Base-by-base conservation (phyloP, 2,888 invertebrate species). In the Brachycybe producta region DNA sequence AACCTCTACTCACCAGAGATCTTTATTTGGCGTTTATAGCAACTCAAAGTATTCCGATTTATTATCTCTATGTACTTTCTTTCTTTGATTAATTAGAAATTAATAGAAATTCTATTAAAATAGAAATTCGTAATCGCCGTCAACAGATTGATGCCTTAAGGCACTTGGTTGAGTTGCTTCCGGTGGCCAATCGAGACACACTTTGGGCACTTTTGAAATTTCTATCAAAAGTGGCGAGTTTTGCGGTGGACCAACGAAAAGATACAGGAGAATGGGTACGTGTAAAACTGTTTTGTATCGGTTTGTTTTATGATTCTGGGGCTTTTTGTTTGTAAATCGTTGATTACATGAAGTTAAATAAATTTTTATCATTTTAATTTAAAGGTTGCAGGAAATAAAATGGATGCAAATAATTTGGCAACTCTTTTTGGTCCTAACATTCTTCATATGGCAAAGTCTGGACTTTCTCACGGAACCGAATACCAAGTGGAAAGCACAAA, bases 341-440 rank as follows among this genome's bases (percentile, higher is more conserved):
- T n/a, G n/a, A n/a, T n/a, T n/a, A n/a, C n/a, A n/a, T n/a, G n/a
- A n/a, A n/a, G n/a, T n/a, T n/a, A n/a, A n/a, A n/a, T n/a, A n/a
- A n/a, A n/a, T n/a, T n/a, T n/a, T n/a, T n/a, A n/a, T n/a, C n/a
- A n/a, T n/a, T n/a, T n/a, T n/a, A n/a, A n/a, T 15, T 43, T 27
- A 5, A 60, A 73, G 81, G 75, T 79, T 41, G 67, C 77, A 13
- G 92, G 92, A 1, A 92, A 92, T 70, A 88, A 85, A 72, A 94
- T 94, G 94, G 87, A 91, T 67, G 80, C 84, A 39, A 82, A 79
- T 47, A 94, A 92, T 67, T 70, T 94, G 55, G 92, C 94, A 0
- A 92, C 90, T 0, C 61, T 94, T 34, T 88, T 94, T 67, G 92
- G 92, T 2, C 94, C 94, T 0, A 94, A 91, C 62, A 84, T 94